Evolutionary conservation across 2,797 vertebrate genomes (phyloP), one percentile per base, ranked within the genome.

Genomic region (Trichosurus vulpecula): DNA sequence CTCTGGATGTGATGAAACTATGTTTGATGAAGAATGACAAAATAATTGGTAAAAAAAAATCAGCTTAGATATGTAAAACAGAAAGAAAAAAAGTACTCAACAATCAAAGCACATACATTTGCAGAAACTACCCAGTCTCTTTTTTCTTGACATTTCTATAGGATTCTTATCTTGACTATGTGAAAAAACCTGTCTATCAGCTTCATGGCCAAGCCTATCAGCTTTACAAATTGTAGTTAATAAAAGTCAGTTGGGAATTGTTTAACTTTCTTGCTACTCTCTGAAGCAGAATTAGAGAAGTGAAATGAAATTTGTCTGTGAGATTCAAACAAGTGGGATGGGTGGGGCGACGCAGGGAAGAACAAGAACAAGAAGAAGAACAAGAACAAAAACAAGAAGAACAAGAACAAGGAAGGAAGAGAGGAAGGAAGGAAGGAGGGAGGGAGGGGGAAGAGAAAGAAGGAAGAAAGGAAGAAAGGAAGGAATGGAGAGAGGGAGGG

Each of bases 161-260:
- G 98, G 98, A 98, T 98, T 99, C 98, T 98, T 98, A 61, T 98
- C 98, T 99, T 98, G 98, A 98, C 98, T 98, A 95, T 92, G 93
- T 98, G 98, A 98, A 98, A 98, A 98, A 98, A 98, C 95, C 98
- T 99, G 99, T 99, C 99, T 98, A 98, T 99, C 98, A 98, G 90
- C 97, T 94, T 97, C 98, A 98, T 99, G 99, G 98, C 98, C 98
- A 97, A 98, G 98, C 98, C 98, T 98, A 99, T 99, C 99, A 98
- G 98, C 97, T 98, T 98, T 99, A 99, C 98, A 99, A 99, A 99
- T 99, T 98, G 81, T 97, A 99, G 97, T 99, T 99, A 99, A 99
- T 98, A 99, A 99, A 99, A 99, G 98, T 99, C 98, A 98, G 98
- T 99, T 98, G 98, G 96, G 97, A 96, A 98, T 98, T 98, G 97